Conservation (phyloP, 2,888 invertebrate genomes). For the Erebia ligea region DNA sequence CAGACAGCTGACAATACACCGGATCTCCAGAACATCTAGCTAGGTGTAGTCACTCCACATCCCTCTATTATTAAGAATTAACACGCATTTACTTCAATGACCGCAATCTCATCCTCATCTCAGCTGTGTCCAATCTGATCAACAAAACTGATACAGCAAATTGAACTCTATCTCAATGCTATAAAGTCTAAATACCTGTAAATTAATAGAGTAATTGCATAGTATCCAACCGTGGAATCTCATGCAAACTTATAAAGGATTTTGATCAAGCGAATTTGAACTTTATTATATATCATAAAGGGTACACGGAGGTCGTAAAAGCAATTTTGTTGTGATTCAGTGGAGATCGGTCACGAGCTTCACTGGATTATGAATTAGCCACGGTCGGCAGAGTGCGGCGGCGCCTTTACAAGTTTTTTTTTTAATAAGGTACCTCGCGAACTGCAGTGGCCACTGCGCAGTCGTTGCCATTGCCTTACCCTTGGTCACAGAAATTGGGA, state of each 20-base stretch:
- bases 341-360: constrained; percentile 33
- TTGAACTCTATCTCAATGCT: constrained; percentile 24
- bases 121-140: constrained; percentile 26
- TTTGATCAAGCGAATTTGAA: constrained; percentile 18
- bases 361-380: constrained; percentile 45
- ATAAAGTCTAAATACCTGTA: constrained; percentile 24
- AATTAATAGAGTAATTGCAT: constrained; percentile 17
- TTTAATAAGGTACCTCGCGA: constrained; percentile 6
- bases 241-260: constrained; percentile 2
- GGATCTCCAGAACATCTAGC: neutral
- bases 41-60: constrained; percentile 12
- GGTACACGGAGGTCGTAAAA: neutral
- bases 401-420: constrained; percentile 33
- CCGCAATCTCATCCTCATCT: constrained; percentile 27
- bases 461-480: neutral
- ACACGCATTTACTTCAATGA: constrained; percentile 41
- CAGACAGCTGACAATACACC: neutral
- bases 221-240: constrained; percentile 22
- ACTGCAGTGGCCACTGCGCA: neutral
- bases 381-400: constrained; percentile 37
- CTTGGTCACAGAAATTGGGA: neutral
- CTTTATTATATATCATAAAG: neutral
- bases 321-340: constrained; percentile 10
- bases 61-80: constrained; percentile 44
- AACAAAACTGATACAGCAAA: neutral